Conservation (phyloP, 2,888 invertebrate species). For the Odontothrips loti region DNA sequence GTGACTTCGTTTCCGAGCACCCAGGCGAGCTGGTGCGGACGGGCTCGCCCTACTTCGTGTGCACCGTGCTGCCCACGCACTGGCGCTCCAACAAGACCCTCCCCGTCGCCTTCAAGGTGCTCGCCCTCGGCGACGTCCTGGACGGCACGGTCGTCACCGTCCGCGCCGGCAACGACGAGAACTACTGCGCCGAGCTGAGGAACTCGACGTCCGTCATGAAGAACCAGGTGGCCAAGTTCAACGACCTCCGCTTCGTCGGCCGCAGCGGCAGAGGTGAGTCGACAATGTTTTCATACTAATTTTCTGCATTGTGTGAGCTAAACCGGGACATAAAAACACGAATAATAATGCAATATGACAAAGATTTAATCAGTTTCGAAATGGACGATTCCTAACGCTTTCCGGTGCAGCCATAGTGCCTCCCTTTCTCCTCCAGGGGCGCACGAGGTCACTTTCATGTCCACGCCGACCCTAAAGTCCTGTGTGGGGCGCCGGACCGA, state of each 20-base stretch:
- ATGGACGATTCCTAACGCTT: neutral
- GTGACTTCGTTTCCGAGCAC: constrained; percentile 83
- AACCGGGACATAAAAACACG: no score
- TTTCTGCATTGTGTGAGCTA: no score
- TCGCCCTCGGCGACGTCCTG: constrained; percentile 87
- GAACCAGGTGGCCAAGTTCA: constrained; percentile 98
- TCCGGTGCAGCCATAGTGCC: neutral
- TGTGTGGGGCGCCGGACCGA: neutral
- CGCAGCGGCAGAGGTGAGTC: constrained; percentile 95
- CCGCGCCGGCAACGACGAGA: constrained; percentile 96
- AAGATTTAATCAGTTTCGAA: no score
- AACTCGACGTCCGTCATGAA: constrained; percentile 96
- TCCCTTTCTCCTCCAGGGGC: no score
- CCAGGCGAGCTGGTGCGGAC: constrained; percentile 90
- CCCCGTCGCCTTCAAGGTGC: constrained; percentile 94
- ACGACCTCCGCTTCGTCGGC: constrained; percentile 97
- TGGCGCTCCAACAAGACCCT: constrained; percentile 98
- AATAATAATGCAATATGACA: no score
- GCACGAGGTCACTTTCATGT: neutral
- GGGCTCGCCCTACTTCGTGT: constrained; percentile 89
- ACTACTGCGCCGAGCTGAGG: constrained; percentile 90
- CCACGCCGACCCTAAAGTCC: neutral
- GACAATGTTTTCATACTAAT: neutral
- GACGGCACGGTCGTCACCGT: constrained; percentile 96
- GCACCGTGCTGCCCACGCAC: constrained; percentile 90